phyloP scores from a whole-genome alignment of 2,888 invertebrate species.

The Dolichopus griseipennis region DNA sequence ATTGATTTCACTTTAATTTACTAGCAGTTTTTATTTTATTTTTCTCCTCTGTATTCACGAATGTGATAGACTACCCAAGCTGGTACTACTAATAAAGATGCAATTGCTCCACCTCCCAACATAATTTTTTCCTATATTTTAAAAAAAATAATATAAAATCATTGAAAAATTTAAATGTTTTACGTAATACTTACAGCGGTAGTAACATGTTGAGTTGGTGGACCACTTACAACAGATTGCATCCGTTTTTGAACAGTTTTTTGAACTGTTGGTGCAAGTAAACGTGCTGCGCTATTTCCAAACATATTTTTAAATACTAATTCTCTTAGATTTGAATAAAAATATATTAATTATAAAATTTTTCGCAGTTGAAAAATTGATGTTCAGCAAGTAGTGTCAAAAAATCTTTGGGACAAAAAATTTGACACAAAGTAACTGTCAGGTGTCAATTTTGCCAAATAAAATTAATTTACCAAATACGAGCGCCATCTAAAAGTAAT shows the following conservation, averaged over 20 bases:
- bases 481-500: too few species aligned
- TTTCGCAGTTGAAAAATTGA: too few species aligned
- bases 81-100: conserved; percentile 29
- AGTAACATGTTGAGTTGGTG: conserved; percentile 36
- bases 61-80: conserved; percentile 39
- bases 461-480: too few species aligned
- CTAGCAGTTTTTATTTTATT: conserved; percentile 26
- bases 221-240: conserved; percentile 38
- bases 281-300: conserved; percentile 33
- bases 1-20: not conserved
- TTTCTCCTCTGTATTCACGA: conserved; percentile 34
- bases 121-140: conserved; percentile 36
- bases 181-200: conserved; percentile 40
- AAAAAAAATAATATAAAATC: conserved; percentile 7
- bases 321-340: too few species aligned
- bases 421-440: too few species aligned
- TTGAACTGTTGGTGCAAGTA: conserved; percentile 36
- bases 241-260: conserved; percentile 34
- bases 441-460: too few species aligned
- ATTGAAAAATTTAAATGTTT: conserved; percentile 20
- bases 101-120: conserved; percentile 35
- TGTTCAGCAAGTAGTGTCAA: too few species aligned
- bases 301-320: conserved; percentile 30
- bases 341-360: too few species aligned
- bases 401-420: too few species aligned